Evolutionary conservation across 2,888 invertebrate genomes (phyloP).

Genomic region (Athalia rosae): DNA sequence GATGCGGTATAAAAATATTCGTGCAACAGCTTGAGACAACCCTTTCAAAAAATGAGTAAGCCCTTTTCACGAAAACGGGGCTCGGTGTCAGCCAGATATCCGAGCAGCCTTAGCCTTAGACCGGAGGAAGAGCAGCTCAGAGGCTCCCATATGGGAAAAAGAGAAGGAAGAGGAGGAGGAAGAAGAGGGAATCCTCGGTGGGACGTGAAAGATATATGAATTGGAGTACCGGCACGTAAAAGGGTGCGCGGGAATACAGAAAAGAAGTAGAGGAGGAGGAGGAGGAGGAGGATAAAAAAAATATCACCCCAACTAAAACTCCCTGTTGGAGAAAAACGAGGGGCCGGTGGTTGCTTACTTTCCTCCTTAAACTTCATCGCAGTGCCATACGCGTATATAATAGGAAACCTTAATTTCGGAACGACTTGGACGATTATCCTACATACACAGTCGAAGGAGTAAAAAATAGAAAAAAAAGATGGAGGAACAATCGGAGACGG

Average conservation of each 20-base stretch:
- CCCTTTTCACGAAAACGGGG: slow-evolving; percentile 24
- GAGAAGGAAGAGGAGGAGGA: slow-evolving; percentile 3
- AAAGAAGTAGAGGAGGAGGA: background rate
- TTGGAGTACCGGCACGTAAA: slow-evolving; percentile 40
- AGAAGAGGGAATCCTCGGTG: slow-evolving; percentile 28
- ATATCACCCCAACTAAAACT: slow-evolving; percentile 7
- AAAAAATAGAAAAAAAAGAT: too few relatives aligned
- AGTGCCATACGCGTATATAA: background rate
- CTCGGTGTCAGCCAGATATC: slow-evolving; percentile 39
- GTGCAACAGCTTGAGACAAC: slow-evolving; percentile 17
- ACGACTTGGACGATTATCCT: too few relatives aligned
- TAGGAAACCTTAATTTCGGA: too few relatives aligned
- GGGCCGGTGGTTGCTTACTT: slow-evolving; percentile 19
- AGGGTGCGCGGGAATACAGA: slow-evolving; percentile 41
- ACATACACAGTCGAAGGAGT: too few relatives aligned
- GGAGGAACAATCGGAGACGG: too few relatives aligned
- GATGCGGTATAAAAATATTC: slow-evolving; percentile 1
- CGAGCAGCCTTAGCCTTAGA: slow-evolving; percentile 20
- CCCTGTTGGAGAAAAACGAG: background rate
- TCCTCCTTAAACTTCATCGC: background rate
- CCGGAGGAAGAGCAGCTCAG: background rate
- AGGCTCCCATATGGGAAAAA: background rate
- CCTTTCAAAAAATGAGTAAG: slow-evolving; percentile 45
- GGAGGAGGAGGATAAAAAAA: background rate
- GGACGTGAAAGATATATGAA: slow-evolving; percentile 44